Percentiles rank a stretch among this genome's conserved stretches.
Conservation (phyloP, 2,888 invertebrate genomes). For the Drosophila tripunctata region DNA sequence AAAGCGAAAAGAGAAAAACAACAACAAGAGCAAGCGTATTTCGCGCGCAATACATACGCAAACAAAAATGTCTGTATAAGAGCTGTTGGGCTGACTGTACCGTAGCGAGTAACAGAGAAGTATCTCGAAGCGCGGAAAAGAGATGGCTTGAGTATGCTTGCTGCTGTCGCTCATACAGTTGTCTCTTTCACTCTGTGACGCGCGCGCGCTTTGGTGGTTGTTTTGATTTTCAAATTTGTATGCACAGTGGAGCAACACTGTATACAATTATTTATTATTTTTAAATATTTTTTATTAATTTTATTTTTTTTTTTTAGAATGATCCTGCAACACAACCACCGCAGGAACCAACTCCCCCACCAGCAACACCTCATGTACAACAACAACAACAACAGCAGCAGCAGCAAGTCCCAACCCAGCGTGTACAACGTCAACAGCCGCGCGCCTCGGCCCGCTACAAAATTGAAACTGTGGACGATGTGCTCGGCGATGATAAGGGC, state of each 20-base stretch:
- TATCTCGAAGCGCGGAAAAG: slow-evolving; percentile 48
- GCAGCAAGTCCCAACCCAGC: slow-evolving; percentile 81
- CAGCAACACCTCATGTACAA: slow-evolving; percentile 83
- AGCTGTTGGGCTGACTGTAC: slow-evolving; percentile 68
- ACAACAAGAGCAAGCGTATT: slow-evolving; percentile 35
- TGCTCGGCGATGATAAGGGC: slow-evolving; percentile 86
- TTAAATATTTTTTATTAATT: not conserved
- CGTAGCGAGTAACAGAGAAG: slow-evolving; percentile 67
- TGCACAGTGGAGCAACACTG: not conserved
- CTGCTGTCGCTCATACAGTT: slow-evolving; percentile 5
- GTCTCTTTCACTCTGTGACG: slow-evolving; percentile 42
- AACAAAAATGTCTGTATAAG: slow-evolving; percentile 57
- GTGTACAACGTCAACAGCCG: slow-evolving; percentile 82
- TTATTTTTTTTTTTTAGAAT: slow-evolving; percentile 84
- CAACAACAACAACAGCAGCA: slow-evolving; percentile 77
- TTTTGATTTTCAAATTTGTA: slow-evolving; percentile 35
- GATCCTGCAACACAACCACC: slow-evolving; percentile 88
- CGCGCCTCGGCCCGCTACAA: slow-evolving; percentile 85
- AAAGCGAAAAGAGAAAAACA: slow-evolving; percentile 35
- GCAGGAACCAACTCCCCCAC: slow-evolving; percentile 88
- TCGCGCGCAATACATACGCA: slow-evolving; percentile 30
- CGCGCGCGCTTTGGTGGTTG: slow-evolving; percentile 58
- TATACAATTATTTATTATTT: slow-evolving; percentile 3
- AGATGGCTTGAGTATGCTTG: slow-evolving; percentile 11
- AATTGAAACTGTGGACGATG: slow-evolving; percentile 87